Conservation (phyloP, 2,113 vertebrate genomes). For the Agapornis roseicollis region DNA sequence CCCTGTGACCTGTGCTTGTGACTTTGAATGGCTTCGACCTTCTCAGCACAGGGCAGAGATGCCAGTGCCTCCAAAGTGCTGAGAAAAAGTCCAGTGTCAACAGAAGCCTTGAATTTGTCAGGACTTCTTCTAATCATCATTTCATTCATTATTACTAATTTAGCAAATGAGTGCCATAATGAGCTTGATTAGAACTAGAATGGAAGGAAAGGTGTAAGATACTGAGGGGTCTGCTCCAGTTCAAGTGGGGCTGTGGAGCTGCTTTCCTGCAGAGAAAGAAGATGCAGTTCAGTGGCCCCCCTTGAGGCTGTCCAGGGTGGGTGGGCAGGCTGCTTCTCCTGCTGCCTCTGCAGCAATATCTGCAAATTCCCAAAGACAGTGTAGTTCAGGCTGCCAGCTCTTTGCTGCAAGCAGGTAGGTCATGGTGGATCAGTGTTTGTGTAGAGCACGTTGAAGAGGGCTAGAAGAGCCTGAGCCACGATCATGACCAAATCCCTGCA, state of each 20-base stretch:
- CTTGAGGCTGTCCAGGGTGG: rapidly evolving
- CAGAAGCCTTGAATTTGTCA: neutral
- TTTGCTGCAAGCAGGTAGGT: neutral
- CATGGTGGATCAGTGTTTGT: rapidly evolving
- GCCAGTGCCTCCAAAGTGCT: neutral
- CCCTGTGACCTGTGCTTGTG: neutral
- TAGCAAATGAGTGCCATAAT: neutral
- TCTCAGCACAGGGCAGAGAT: neutral
- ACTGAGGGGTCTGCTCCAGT: neutral
- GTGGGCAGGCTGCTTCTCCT: neutral
- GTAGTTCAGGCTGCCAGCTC: neutral
- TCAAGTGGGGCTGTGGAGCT: neutral
- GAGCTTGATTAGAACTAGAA: neutral
- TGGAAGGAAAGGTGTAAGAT: neutral
- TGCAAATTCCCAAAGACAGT: neutral
- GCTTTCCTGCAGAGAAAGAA: neutral
- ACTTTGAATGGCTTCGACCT: neutral
- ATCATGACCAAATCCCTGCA: neutral
- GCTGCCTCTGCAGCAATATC: neutral
- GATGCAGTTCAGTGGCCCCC: neutral
- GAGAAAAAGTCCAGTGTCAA: neutral
- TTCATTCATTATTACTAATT: neutral
- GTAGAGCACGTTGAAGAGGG: rapidly evolving
- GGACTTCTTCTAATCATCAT: neutral
- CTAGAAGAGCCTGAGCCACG: neutral